Evolutionary conservation across 1,140 invertebrate genomes (phyloP), one percentile per base, ranked within the genome.

Genomic region (Drosophila aff.): DNA sequence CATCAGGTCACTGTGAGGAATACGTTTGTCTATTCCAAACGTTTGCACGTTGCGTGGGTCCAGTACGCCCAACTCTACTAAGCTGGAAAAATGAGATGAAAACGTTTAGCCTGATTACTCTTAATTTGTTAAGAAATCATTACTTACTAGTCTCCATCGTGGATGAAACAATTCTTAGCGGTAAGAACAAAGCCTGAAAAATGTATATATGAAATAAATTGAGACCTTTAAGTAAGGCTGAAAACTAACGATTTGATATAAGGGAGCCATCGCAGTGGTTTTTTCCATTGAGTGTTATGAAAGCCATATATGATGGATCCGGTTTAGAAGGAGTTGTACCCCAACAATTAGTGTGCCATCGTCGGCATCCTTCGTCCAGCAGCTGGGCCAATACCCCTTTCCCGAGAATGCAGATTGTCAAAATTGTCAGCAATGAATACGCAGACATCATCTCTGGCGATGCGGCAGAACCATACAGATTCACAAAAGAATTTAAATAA

Each of bases 101-200:
- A 11, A 23, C 28, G 6, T 16, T 9, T 16, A 16, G 23, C 21
- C 8, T 9, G 0, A n/a, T n/a, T 50, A n/a, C 1, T 0, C 1
- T 28, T 47, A 15, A 23, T 9, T 6, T 50, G 1, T 11, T 0
- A n/a, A 49, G 8, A 49, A 16, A 49, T 16, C 49, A 31, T 31
- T 50, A 31, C 49, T 50, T 50, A 50, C 49, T 28, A 50, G 16
- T 11, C 0, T n/a, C 9, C 49, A n/a, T 0, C 2, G 16, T 11
- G 0, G 4, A 3, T 6, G 3, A n/a, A 31, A 31, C 49, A 50
- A 31, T 50, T 16, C 9, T 1, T 11, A 11, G 49, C 49, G 26
- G 49, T 50, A n/a, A 50, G 49, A 50, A 50, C 26, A n/a, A 31
- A 50, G 26, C 49, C 49, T 50, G 26, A 28, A 2, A n/a, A 28